A percentile compares a stretch with the other conserved stretches of the same genome.
These are phyloP conservation scores for Phalanger gymnotis DNA, from an alignment of 2,797 vertebrate species.

Conservation along the genomic window DNA sequence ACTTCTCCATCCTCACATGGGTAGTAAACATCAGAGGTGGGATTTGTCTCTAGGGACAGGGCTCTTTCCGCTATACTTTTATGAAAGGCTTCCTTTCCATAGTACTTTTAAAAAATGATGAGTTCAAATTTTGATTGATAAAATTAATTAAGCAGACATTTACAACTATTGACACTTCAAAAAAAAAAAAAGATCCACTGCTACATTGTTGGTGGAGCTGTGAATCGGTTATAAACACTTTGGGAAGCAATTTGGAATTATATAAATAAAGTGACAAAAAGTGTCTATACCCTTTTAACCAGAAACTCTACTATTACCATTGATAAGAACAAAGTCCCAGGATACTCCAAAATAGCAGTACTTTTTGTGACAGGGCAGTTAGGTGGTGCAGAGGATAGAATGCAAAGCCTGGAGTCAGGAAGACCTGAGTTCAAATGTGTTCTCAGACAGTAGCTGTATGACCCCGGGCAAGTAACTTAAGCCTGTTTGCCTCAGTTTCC, in stretches of 20 bases:
- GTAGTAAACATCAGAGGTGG: not conserved
- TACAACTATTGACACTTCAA: not conserved
- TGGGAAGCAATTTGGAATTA: not conserved
- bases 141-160: not conserved
- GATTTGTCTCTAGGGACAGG: not conserved
- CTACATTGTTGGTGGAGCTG: not conserved
- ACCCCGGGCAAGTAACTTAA: not conserved
- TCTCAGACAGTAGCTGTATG: not conserved
- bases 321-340: not conserved
- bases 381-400: not conserved
- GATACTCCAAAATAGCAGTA: not conserved
- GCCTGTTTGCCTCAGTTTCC: not conserved
- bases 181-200: not conserved
- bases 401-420: not conserved
- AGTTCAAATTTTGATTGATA: not conserved
- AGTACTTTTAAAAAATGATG: not conserved
- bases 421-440: not conserved
- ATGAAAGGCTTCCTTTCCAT: not conserved
- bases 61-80: not conserved
- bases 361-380: not conserved
- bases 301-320: not conserved
- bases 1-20: not conserved
- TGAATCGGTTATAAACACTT: not conserved
- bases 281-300: not conserved
- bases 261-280: not conserved